A percentile compares a stretch with the other conserved stretches of the same genome.
Evolutionary conservation across 2,797 vertebrate species (phyloP).

Genomic region (Smutsia temminckii): DNA sequence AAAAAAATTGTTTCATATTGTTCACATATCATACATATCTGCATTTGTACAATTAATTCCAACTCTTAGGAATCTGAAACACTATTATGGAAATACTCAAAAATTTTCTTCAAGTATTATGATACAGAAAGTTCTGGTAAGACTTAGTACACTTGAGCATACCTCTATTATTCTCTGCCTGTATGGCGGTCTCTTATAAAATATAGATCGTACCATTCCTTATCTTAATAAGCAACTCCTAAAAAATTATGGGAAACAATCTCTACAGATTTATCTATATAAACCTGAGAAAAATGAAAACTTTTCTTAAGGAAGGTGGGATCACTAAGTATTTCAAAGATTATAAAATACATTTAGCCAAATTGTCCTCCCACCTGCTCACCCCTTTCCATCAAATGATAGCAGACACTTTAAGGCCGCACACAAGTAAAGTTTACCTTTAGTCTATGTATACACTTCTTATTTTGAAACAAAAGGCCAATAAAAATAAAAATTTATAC

Average conservation of each 20-base stretch:
- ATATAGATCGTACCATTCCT: not conserved
- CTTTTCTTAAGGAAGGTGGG: not conserved
- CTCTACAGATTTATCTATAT: not conserved
- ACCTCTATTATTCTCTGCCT: conserved; percentile 26
- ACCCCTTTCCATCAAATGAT: not conserved
- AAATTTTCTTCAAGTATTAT: conserved; percentile 33
- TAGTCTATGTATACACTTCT: not conserved
- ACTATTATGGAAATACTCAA: conserved; percentile 36
- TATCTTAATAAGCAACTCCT: conserved; percentile 44
- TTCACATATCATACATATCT: not conserved
- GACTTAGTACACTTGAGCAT: not conserved
- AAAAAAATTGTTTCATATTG: conserved; percentile 35
- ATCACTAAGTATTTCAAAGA: conserved; percentile 10
- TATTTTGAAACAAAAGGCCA: conserved; percentile 44
- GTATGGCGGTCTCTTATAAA: conserved; percentile 1
- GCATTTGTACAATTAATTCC: conserved; percentile 33
- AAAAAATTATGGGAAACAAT: conserved; percentile 39
- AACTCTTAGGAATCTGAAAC: conserved; percentile 24
- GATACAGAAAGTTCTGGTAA: not conserved
- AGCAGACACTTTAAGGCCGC: not conserved
- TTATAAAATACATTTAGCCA: not conserved
- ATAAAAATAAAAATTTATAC: conserved; percentile 1
- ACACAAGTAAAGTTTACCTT: not conserved
- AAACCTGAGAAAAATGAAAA: conserved; percentile 42
- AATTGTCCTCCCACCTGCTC: not conserved